Conservation (phyloP, 2,797 vertebrate genomes). For the Myotis myotis region DNA sequence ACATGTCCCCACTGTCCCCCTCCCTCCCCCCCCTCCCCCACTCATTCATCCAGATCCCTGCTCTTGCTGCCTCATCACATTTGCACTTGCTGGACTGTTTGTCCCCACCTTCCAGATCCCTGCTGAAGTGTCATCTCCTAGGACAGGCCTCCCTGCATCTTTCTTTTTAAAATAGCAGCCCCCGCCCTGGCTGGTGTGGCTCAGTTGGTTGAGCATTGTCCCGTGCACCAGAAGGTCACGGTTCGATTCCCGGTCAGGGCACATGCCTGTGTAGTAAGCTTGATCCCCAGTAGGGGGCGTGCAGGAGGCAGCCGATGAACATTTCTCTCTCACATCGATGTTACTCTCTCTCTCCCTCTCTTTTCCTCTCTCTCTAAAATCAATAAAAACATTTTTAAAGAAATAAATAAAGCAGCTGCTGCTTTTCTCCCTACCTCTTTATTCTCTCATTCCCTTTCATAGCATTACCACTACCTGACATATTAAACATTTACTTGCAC, state of each 20-base stretch:
- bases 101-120: not conserved
- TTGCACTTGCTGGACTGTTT: not conserved
- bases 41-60: too few species aligned
- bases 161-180: not conserved
- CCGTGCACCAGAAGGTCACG: too few species aligned
- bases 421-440: not conserved
- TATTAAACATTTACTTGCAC: not conserved
- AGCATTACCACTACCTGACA: not conserved
- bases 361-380: too few species aligned
- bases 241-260: too few species aligned
- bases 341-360: too few species aligned
- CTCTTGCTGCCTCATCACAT: not conserved
- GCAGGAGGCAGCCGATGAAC: too few species aligned
- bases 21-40: accelerated
- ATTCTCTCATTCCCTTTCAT: not conserved
- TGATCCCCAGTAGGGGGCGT: too few species aligned
- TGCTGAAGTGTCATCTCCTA: not conserved
- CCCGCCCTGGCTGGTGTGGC: too few species aligned
- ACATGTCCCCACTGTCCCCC: accelerated
- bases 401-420: not conserved
- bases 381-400: too few species aligned
- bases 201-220: too few species aligned
- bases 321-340: too few species aligned
- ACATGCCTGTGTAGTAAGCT: too few species aligned
- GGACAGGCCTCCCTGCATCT: not conserved